Conservation (phyloP, 2,113 vertebrate species). For the Gila orcuttii region DNA sequence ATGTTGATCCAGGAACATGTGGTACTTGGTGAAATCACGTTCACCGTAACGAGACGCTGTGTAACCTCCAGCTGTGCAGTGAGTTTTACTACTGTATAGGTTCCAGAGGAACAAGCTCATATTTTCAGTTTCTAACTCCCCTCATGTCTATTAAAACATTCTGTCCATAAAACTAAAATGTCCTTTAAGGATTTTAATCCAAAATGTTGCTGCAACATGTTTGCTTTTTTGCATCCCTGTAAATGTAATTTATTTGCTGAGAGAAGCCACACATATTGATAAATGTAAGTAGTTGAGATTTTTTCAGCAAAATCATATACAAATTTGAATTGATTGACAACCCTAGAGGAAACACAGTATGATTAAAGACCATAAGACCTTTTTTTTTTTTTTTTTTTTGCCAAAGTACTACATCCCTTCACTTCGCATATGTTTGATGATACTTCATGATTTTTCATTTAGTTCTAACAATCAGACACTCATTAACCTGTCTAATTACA, state of each 20-base stretch:
- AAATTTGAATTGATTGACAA: no score
- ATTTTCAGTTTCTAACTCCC: not conserved
- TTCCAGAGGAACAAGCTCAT: not conserved
- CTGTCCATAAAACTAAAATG: not conserved
- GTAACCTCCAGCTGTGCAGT: not conserved
- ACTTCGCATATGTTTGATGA: not conserved
- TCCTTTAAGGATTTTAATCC: not conserved
- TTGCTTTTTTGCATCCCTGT: not conserved
- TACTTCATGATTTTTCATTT: not conserved
- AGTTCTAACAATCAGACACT: not conserved
- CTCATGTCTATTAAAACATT: constrained; percentile 6
- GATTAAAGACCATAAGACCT: not conserved
- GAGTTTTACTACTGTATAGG: not conserved
- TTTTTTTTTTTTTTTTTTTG: not conserved
- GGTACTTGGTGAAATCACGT: no score
- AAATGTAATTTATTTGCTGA: not conserved
- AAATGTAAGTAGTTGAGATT: not conserved
- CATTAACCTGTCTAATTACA: constrained; percentile 17
- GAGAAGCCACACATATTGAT: not conserved
- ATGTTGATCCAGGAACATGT: no score
- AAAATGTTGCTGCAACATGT: not conserved
- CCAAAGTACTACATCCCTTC: not conserved
- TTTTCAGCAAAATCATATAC: not conserved
- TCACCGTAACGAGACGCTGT: not conserved
- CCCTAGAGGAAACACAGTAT: not conserved